A percentile compares a stretch with the other conserved stretches of the same genome.
Evolutionary conservation across 2,113 vertebrate species (phyloP).

Genomic region (Cyanocitta stelleri): DNA sequence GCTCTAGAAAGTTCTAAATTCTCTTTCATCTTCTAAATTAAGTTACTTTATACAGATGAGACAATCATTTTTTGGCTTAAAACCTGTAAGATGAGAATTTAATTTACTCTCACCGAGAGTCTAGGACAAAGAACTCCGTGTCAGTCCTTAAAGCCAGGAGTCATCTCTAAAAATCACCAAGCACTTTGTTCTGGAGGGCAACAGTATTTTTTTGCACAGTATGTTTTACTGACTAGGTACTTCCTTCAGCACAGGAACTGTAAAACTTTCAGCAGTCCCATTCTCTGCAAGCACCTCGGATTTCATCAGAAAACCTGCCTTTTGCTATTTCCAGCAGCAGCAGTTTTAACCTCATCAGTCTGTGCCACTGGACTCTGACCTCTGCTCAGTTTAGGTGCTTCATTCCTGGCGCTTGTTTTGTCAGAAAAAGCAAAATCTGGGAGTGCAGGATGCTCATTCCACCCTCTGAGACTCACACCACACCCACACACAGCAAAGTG

Average conservation of each 20-base stretch:
- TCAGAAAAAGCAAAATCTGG: not conserved
- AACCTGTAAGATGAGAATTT: not conserved
- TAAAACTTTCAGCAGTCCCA: not conserved
- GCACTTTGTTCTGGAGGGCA: not conserved
- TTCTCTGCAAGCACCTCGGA: not conserved
- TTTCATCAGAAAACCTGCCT: not conserved
- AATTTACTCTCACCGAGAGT: not conserved
- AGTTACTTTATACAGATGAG: not conserved
- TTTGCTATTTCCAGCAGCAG: not conserved
- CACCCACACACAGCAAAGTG: not conserved
- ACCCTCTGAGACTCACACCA: not conserved
- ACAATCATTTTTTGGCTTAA: not conserved
- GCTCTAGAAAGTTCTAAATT: not conserved
- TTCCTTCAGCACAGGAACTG: not conserved
- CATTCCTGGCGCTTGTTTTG: not conserved
- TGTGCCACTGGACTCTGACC: not conserved
- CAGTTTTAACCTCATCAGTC: not conserved
- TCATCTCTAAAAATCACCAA: not conserved
- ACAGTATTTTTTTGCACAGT: not conserved
- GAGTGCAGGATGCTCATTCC: not conserved
- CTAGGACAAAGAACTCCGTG: not conserved
- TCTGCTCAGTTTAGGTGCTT: not conserved
- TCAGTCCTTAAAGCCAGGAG: not conserved
- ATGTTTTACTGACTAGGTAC: not conserved
- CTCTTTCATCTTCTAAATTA: not conserved